Base-by-base conservation (phyloP, 2,113 vertebrate genomes). In the Solea senegalensis region DNA sequence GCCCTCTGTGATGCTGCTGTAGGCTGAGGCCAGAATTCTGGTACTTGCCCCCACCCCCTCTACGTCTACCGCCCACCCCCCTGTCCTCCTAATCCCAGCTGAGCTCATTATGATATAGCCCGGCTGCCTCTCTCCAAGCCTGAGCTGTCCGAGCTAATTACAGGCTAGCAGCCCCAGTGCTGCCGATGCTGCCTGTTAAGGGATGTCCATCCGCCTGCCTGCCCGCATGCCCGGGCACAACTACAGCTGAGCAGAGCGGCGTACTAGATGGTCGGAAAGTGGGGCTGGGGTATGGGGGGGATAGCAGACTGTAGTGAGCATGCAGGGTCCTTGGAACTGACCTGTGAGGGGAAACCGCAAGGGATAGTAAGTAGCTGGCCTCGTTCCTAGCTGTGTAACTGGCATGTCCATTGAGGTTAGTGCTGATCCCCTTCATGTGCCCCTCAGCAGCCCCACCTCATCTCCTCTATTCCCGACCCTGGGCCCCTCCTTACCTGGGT, bases 61-160 rank as follows among this genome's bases (percentile, higher is more conserved):
- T 92, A n/a, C 94, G 8, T 82, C 84, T 83, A 86, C 21, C 21
- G 78, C 76, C 92, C 94, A 95, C 94, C 96, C 96, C 96, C 95
- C 96, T 98, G 97, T 98, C 97, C 97, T 98, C 95, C 97, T 98
- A 99, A 98, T 99, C 97, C 97, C 97, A 98, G 95, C 94, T 98
- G 97, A 98, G 96, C 97, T 98, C 97, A 98, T 98, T 99, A 99
- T 96, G 95, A 96, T 97, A 95, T 96, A 96, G 97, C 96, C 97
- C 93, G 95, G 94, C 96, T 97, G 96, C 97, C 95, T 94, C 95
- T 95, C 95, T 97, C 95, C 92, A 94, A 98, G 96, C 95, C 94
- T 94, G 96, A 96, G 96, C 97, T 98, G 97, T 98, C 97, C 94
- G 95, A 96, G 95, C 96, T 98, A 98, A 99, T 99, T 99, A 99